Base-by-base conservation (phyloP, 2,113 vertebrate genomes). In the Oncorhynchus gorbuscha region DNA sequence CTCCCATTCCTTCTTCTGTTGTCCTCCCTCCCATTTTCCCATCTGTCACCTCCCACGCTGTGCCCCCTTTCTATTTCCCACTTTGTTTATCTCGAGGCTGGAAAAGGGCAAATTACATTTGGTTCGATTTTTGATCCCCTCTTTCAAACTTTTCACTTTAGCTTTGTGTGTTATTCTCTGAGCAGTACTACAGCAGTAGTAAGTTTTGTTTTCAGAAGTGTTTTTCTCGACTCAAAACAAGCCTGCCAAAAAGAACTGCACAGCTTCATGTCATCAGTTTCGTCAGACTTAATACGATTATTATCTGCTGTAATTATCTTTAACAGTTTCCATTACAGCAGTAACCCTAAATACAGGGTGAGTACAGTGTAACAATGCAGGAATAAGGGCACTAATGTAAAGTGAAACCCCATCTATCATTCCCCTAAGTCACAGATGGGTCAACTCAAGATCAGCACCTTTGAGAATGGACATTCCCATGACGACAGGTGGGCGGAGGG, bases 381-480 rank as follows among this genome's bases (percentile, higher is more conserved):
- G 39, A 45, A 45, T 11, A 45, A 45, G 9, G 39, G 9, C 39
- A 45, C 39, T 45, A 45, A 45, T 11, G 9, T 45, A 45, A 45
- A 45, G 9, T 45, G 39, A 11, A 45, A 45, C 9, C 39, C 39
- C 9, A 11, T 45, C 39, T 45, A 45, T 45, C 39, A 11, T 45
- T 45, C 39, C 39, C 39, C 39, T 12, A 9, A 45, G 9, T 45
- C 39, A 39, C 39, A 45, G 39, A 9, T 3, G 2, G 39, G 39
- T 12, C 8, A 45, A 45, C 39, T 45, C 9, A 45, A 11, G 9
- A 45, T 45, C 39, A 11, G 39, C 39, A 45, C 39, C 39, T 51
- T 55, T 70, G 45, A 13, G 69, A 61, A 90, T 90, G 88, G 86
- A 85, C 66, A 68, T 20, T 24, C 64, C 62, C 5, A 73, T 70